A percentile compares a stretch with the other conserved stretches of the same genome.
These are phyloP conservation scores for Montipora foliosa DNA, from an alignment of 64 coral and sea anemone species.

Conservation along the genomic window DNA sequence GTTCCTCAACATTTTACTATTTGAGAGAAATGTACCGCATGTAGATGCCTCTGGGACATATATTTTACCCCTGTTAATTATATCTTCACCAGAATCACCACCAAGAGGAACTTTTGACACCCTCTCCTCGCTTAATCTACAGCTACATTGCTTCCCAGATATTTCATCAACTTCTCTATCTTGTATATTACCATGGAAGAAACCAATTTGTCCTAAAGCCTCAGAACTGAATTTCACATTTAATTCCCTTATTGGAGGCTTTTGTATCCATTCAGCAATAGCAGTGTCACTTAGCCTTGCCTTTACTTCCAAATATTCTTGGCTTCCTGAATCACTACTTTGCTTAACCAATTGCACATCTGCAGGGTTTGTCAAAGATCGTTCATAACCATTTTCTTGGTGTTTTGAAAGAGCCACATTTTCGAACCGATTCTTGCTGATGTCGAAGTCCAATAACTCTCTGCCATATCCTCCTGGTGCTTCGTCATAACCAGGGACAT, in stretches of 20 bases:
- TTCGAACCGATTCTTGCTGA: not conserved
- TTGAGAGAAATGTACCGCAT: not conserved
- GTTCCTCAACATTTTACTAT: not conserved
- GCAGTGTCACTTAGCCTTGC: not conserved
- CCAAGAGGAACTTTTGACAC: not conserved
- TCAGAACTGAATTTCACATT: conserved; percentile 41
- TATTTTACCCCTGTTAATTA: not conserved
- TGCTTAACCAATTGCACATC: not conserved
- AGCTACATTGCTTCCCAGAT: not conserved
- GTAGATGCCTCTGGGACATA: not conserved
- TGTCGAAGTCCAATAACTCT: not conserved
- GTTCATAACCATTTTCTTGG: not conserved
- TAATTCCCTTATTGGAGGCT: conserved; percentile 49
- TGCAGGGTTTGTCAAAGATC: not conserved
- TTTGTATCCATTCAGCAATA: conserved; percentile 65
- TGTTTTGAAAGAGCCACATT: not conserved
- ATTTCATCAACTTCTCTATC: not conserved
- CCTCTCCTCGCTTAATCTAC: not conserved
- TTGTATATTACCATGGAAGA: conserved; percentile 56
- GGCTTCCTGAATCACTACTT: not conserved
- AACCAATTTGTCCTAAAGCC: conserved; percentile 40
- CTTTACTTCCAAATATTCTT: not conserved
- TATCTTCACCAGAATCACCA: not conserved
- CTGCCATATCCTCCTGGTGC: not conserved
- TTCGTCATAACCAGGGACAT: conserved; percentile 78